Evolutionary conservation across 2,797 vertebrate species (phyloP), one percentile per base, ranked within the genome.

Genomic region (Sylvia borin): DNA sequence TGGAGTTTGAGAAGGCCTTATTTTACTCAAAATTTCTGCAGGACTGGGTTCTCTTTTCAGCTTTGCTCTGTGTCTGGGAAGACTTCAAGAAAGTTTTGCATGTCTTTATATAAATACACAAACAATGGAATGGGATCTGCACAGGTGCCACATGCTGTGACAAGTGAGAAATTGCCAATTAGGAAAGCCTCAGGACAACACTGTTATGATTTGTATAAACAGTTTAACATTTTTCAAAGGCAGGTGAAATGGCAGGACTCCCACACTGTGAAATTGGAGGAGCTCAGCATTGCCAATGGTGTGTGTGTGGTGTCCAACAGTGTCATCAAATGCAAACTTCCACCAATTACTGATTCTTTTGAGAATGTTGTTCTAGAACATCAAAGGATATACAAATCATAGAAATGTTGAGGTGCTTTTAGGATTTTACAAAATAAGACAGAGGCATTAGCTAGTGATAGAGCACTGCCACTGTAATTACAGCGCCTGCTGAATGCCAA

Each of bases 291-390:
- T 60, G 60, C 43, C 18, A 66, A 4, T 0, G 16, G 31, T 29
- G 19, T 2, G 3, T n/a, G 2, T 32, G 24, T 3, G 2, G 10
- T 71, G 24, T 15, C 13, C 25, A 34, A 1, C 0, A 5, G 18
- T 9, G 26, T 22, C 31, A 55, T 32, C 29, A 72, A 81, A 81
- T 10, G 26, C 5, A 58, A 79, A 32, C 34, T 51, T 90, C 27
- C 45, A 72, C 7, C 16, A 57, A 16, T 29, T 55, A 50, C 17
- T 66, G 19, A n/a, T 77, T 36, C 45, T 77, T 92, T 57, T n/a
- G 25, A 60, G 50, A 61, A 57, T 29, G 20, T 8, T 77, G 16
- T 9, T 70, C 48, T 38, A 34, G 32, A 48, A 50, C 22, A 64
- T 16, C 34, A 55, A 62, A 64, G 26, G 24, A 32, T 27, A 51